A percentile compares a stretch with the other conserved stretches of the same genome.
phyloP scores from a whole-genome alignment of 2,888 invertebrate species.

The Catocala fraxini region DNA sequence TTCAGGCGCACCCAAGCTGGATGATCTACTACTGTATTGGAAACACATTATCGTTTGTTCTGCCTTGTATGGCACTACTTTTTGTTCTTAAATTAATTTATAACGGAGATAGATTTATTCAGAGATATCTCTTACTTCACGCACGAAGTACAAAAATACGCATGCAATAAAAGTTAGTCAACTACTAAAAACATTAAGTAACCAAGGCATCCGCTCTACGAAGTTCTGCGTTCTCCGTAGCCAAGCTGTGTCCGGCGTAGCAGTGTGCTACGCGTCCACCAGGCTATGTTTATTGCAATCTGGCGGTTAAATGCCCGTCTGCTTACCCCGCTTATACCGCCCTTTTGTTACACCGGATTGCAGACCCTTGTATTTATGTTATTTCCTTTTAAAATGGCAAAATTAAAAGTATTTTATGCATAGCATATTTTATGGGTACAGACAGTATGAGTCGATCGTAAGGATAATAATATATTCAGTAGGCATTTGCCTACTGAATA shows the following conservation, averaged over 20 bases:
- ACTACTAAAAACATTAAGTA: neutral
- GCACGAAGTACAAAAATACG: too few species aligned
- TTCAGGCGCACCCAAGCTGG: too few species aligned
- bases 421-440: neutral
- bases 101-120: too few species aligned
- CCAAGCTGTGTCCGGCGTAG: slow-evolving; percentile 79
- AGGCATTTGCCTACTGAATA: too few species aligned
- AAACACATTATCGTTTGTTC: too few species aligned
- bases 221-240: slow-evolving; percentile 59
- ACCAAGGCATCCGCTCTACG: slow-evolving; percentile 55
- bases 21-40: too few species aligned
- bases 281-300: slow-evolving; percentile 85
- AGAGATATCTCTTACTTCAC: too few species aligned
- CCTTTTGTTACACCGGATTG: slow-evolving; percentile 70
- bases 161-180: too few species aligned
- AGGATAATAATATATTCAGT: too few species aligned
- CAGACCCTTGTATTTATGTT: slow-evolving; percentile 59
- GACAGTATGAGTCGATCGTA: too few species aligned
- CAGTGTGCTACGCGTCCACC: slow-evolving; percentile 76
- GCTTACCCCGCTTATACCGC: slow-evolving; percentile 77
- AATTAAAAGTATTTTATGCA: slow-evolving; percentile 35
- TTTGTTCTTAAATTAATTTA: too few species aligned
- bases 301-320: slow-evolving; percentile 82
- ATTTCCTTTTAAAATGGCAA: slow-evolving; percentile 46
- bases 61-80: too few species aligned